phyloP scores from a whole-genome alignment of 2,797 vertebrate genomes.

The Pangasius mekongensis region DNA sequence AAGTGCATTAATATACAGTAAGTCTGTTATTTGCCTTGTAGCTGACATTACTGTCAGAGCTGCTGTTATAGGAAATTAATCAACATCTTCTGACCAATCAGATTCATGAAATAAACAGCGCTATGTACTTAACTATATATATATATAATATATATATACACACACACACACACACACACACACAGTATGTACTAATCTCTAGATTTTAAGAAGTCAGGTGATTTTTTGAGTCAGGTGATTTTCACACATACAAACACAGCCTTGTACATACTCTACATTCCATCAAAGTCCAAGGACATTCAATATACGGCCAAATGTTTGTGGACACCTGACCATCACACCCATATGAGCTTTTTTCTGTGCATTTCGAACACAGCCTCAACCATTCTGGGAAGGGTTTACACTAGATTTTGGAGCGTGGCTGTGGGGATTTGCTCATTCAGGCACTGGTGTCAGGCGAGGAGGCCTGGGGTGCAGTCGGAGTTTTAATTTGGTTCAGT shows the following conservation, averaged over 20 bases:
- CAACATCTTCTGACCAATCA: neutral
- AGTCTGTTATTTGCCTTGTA: neutral
- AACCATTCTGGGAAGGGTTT: neutral
- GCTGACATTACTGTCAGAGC: neutral
- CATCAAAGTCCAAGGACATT: neutral
- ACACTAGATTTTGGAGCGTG: neutral
- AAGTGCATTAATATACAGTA: neutral
- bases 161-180: no score
- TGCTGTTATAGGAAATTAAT: neutral
- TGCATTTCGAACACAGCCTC: neutral
- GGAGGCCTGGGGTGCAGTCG: neutral
- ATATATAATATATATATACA: no score
- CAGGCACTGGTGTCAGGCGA: neutral
- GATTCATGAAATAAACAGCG: no score
- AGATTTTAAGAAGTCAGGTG: neutral
- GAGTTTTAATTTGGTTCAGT: neutral
- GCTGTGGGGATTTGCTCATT: neutral
- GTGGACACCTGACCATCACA: neutral
- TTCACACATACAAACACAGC: neutral
- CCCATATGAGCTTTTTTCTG: no score
- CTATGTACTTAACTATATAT: no score
- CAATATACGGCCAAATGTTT: neutral
- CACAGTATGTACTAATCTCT: neutral
- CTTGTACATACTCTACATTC: constrained; percentile 8
- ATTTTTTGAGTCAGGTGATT: neutral